Evolutionary conservation across 2,888 invertebrate species (phyloP).

Genomic region (Ormyrus thymus): DNA sequence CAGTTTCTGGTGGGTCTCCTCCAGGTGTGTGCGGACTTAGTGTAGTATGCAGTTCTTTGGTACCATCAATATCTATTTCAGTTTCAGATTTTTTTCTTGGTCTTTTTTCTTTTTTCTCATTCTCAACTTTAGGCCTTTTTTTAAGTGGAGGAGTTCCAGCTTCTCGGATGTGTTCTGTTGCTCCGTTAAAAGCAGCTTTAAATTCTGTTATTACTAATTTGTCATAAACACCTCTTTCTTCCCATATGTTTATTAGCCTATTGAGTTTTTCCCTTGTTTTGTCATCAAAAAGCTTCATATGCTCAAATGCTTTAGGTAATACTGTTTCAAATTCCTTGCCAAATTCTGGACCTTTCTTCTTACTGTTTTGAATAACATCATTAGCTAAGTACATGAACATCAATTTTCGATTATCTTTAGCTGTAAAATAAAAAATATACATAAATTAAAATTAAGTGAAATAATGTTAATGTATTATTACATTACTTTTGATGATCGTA

Average conservation of each 20-base stretch:
- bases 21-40: slow-evolving; percentile 87
- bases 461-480: not conserved
- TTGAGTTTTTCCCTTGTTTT: slow-evolving; percentile 88
- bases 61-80: slow-evolving; percentile 81
- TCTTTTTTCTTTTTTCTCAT: slow-evolving; percentile 74
- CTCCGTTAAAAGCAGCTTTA: slow-evolving; percentile 78
- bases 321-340: slow-evolving; percentile 90
- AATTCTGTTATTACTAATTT: slow-evolving; percentile 87
- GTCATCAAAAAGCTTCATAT: slow-evolving; percentile 87
- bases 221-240: slow-evolving; percentile 93
- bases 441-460: not conserved
- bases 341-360: slow-evolving; percentile 97
- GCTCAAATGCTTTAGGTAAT: slow-evolving; percentile 88
- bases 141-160: slow-evolving; percentile 74
- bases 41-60: slow-evolving; percentile 85
- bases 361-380: slow-evolving; percentile 99
- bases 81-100: slow-evolving; percentile 77
- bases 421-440: slow-evolving; percentile 76
- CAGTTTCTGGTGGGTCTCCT: slow-evolving; percentile 93
- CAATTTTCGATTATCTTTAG: slow-evolving; percentile 88
- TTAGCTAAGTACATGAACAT: slow-evolving; percentile 99
- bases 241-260: slow-evolving; percentile 93
- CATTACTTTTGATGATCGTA: not conserved
- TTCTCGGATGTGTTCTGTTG: slow-evolving; percentile 63
- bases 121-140: slow-evolving; percentile 75